Evolutionary conservation across 1,140 invertebrate species (phyloP).

Genomic region (Bombus affinis): DNA sequence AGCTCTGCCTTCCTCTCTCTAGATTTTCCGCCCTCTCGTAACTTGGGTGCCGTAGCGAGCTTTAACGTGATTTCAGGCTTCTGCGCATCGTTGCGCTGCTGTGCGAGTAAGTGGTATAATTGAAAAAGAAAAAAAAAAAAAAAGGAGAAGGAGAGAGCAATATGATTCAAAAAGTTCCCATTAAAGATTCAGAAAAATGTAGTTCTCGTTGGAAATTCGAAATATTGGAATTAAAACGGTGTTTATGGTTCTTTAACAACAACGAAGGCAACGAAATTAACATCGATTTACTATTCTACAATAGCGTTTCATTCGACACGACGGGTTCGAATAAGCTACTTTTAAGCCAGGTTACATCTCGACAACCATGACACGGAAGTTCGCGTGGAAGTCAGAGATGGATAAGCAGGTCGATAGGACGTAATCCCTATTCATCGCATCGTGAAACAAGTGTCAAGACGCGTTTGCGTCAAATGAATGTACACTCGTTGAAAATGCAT

Average conservation of each 20-base stretch:
- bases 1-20: background rate
- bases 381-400: background rate
- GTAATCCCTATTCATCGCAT: constrained; percentile 1
- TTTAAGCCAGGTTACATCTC: background rate
- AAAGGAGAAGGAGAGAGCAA: background rate
- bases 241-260: background rate
- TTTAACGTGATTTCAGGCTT: constrained; percentile 54
- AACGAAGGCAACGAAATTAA: background rate
- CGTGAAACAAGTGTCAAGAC: background rate
- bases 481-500: background rate
- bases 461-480: background rate
- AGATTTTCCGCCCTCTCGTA: constrained; percentile 37
- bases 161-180: too few relatives aligned
- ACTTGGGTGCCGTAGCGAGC: constrained; percentile 51
- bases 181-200: too few relatives aligned
- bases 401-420: background rate
- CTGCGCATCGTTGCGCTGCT: background rate
- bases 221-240: background rate
- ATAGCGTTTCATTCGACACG: background rate
- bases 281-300: accelerated
- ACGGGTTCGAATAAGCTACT: background rate
- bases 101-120: background rate
- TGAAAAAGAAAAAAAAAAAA: background rate
- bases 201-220: background rate
- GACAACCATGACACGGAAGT: background rate